phyloP scores from a whole-genome alignment of 37 sponge, comb jelly and placozoan genomes.

The Agelas oroides region DNA sequence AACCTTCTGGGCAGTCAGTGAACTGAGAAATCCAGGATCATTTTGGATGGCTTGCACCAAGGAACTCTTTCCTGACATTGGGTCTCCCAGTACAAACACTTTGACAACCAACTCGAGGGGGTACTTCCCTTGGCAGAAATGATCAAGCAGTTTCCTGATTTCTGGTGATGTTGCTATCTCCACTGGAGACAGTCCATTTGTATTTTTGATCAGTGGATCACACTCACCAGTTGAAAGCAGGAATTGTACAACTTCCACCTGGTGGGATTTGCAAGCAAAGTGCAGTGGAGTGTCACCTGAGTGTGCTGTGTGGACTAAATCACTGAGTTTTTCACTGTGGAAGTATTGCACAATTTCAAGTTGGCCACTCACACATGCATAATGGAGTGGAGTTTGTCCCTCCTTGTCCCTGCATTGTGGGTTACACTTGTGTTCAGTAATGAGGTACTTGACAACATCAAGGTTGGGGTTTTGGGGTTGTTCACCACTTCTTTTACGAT shows the following conservation, averaged over 20 bases:
- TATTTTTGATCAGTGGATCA: too few species aligned
- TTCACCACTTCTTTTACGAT: too few species aligned
- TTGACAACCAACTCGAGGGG: neutral
- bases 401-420: neutral
- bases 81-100: conserved; percentile 28
- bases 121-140: too few species aligned
- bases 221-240: neutral
- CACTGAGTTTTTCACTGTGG: too few species aligned
- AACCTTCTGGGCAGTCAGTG: neutral
- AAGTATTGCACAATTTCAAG: conserved; percentile 1
- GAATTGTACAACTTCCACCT: neutral
- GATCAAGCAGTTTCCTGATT: too few species aligned
- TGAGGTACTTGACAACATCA: neutral
- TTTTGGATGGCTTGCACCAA: conserved; percentile 30
- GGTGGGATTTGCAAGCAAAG: neutral
- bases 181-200: neutral
- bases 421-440: neutral
- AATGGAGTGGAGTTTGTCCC: conserved; percentile 33
- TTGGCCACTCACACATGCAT: conserved; percentile 18
- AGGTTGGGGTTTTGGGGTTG: too few species aligned
- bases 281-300: conserved; percentile 7
- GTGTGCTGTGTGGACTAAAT: too few species aligned
- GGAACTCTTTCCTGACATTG: conserved; percentile 41
- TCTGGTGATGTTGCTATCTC: too few species aligned
- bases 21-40: neutral